Conservation (phyloP, 2,888 invertebrate species). For the Eurytoma californica region DNA sequence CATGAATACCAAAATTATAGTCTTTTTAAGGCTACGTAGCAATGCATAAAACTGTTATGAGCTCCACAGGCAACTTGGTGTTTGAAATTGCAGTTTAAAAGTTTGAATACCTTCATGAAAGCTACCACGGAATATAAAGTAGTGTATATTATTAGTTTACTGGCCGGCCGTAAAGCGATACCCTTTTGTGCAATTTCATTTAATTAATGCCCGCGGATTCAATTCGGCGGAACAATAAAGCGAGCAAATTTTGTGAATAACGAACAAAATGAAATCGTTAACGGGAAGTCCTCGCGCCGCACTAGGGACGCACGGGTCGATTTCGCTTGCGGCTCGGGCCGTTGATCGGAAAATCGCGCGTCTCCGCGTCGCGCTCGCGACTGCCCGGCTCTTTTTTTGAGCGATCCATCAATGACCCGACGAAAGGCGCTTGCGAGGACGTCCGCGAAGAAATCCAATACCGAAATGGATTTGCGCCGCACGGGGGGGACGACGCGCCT, state of each 20-base stretch:
- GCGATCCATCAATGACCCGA: conserved; percentile 59
- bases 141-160: too few relatives aligned
- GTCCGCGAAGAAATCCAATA: conserved; percentile 65
- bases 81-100: conserved; percentile 25
- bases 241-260: too few relatives aligned
- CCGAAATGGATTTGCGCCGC: conserved; percentile 64
- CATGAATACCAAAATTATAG: conserved; percentile 30
- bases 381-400: neutral
- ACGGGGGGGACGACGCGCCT: neutral
- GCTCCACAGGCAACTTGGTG: conserved; percentile 10
- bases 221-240: too few relatives aligned
- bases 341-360: neutral
- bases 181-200: too few relatives aligned
- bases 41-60: conserved; percentile 20
- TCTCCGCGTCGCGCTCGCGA: neutral
- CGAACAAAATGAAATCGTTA: too few relatives aligned
- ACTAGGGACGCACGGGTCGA: neutral
- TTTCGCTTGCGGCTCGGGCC: neutral
- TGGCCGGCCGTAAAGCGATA: too few relatives aligned
- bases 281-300: too few relatives aligned
- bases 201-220: too few relatives aligned
- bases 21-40: conserved; percentile 12
- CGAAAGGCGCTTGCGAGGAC: conserved; percentile 61
- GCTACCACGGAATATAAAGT: too few relatives aligned
- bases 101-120: conserved; percentile 17